Conservation (phyloP, 2,113 vertebrate genomes). For the Dissostichus mawsoni region DNA sequence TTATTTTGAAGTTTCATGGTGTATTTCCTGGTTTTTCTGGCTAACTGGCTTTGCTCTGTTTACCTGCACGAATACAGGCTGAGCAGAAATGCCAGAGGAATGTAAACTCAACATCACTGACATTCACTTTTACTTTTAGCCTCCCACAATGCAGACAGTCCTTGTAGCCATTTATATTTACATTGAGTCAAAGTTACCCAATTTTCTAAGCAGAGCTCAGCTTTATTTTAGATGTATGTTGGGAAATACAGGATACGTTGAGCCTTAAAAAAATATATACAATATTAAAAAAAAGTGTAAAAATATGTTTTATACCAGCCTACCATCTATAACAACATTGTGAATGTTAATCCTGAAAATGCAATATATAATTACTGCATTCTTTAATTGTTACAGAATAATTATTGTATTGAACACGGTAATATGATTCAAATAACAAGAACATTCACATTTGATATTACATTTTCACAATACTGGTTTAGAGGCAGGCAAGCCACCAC, state of each 20-base stretch:
- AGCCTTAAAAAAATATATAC: background rate
- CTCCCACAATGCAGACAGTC: background rate
- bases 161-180: background rate
- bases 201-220: background rate
- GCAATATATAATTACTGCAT: too few relatives aligned
- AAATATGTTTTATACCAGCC: too few relatives aligned
- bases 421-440: background rate
- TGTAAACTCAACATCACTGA: conserved; percentile 3
- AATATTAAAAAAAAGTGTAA: too few relatives aligned
- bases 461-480: background rate
- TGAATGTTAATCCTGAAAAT: too few relatives aligned
- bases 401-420: too few relatives aligned
- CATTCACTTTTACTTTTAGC: conserved; percentile 30
- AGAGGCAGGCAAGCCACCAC: background rate
- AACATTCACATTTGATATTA: background rate
- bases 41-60: background rate
- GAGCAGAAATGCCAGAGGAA: background rate
- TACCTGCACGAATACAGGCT: background rate
- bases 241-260: background rate
- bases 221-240: background rate
- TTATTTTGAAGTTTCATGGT: conserved; percentile 11
- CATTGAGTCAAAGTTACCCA: background rate
- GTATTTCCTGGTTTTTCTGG: background rate
- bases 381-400: too few relatives aligned
- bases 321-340: too few relatives aligned